Conservation (phyloP, 2,113 vertebrate species). For the Odontophorus gujanensis region DNA sequence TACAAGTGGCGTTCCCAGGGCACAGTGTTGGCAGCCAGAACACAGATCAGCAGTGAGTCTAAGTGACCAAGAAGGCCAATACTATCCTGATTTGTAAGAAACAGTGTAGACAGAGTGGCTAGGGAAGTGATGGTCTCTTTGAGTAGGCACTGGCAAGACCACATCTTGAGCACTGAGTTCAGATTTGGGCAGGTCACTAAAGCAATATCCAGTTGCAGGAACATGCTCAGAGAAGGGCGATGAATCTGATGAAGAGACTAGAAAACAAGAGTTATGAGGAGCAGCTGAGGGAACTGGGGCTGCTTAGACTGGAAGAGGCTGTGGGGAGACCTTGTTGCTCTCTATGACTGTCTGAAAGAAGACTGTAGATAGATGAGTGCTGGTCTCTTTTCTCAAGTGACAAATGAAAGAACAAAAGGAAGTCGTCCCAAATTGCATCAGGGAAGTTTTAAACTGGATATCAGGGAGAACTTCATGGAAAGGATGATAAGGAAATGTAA, state of each 20-base stretch:
- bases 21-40: background rate
- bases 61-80: background rate
- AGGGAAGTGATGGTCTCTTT: background rate
- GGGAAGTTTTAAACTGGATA: background rate
- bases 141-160: background rate
- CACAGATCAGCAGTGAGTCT: background rate
- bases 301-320: background rate
- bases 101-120: background rate
- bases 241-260: background rate
- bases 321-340: background rate
- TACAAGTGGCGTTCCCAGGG: background rate
- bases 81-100: background rate
- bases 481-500: background rate
- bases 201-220: background rate
- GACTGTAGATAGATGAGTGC: background rate
- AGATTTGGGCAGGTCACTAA: background rate
- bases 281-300: background rate
- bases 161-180: background rate
- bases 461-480: background rate
- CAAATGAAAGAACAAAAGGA: background rate
- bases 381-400: background rate
- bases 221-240: background rate
- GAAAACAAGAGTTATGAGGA: background rate
- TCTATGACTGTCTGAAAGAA: background rate
- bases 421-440: background rate